A percentile compares a stretch with the other conserved stretches of the same genome.
These are phyloP conservation scores for Varanus salvator DNA, from an alignment of 2,113 vertebrate genomes.

Conservation along the genomic window DNA sequence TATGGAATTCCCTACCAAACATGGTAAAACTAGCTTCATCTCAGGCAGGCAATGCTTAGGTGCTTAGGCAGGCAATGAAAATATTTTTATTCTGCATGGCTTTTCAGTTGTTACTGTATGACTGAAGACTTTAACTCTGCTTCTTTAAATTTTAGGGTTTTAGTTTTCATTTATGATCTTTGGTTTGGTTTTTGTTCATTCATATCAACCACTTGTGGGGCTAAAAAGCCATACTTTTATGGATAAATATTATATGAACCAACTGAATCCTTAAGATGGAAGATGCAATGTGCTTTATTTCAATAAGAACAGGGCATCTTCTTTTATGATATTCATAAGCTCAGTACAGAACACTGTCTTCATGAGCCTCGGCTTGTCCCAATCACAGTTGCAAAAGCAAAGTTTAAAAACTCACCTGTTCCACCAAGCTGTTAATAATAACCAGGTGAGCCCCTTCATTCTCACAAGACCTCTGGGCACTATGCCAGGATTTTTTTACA, in stretches of 20 bases:
- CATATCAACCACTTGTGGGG: too few relatives aligned
- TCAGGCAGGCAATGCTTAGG: not conserved
- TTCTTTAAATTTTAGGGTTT: not conserved
- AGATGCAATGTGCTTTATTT: not conserved
- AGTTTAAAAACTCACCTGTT: not conserved
- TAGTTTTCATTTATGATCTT: not conserved
- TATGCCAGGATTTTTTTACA: not conserved
- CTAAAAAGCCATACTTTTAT: not conserved
- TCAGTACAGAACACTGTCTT: not conserved
- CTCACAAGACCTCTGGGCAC: not conserved
- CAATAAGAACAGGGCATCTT: not conserved
- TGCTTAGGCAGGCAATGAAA: not conserved
- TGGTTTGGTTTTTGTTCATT: not conserved
- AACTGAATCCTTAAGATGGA: not conserved
- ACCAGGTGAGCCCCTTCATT: slow-evolving; percentile 9
- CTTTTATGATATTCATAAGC: not conserved
- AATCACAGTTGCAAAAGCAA: not conserved
- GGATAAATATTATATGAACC: not conserved
- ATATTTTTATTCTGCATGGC: not conserved
- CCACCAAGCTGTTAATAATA: not conserved
- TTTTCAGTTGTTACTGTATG: not conserved
- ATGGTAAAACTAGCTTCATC: too few relatives aligned
- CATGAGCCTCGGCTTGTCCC: not conserved
- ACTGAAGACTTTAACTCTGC: not conserved
- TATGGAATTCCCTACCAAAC: not conserved